Evolutionary conservation across 2,113 vertebrate species (phyloP).

Genomic region (Malurus elegans): DNA sequence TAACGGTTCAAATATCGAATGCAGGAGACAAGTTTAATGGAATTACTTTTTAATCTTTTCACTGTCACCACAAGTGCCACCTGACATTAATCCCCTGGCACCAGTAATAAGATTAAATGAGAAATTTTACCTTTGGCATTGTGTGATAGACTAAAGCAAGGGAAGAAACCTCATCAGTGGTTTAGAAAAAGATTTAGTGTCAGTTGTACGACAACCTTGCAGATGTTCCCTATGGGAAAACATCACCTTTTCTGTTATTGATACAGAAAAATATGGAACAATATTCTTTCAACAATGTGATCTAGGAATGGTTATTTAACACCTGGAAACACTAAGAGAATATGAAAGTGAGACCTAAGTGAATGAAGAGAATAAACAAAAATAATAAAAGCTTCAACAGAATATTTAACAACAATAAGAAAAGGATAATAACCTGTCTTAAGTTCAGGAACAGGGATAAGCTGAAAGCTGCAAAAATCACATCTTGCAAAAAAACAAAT

Average conservation of each 20-base stretch:
- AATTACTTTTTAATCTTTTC: conserved; percentile 57
- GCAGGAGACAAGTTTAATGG: conserved; percentile 43
- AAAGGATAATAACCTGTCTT: neutral
- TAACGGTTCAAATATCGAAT: conserved; percentile 42
- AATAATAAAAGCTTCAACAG: neutral
- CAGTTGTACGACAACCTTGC: neutral
- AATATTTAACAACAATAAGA: neutral
- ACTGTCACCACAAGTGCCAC: conserved; percentile 41
- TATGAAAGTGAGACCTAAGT: neutral
- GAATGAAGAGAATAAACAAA: neutral
- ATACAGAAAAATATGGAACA: neutral
- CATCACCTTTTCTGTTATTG: neutral
- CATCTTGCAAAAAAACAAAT: neutral
- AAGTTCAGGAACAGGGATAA: neutral
- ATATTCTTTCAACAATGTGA: neutral
- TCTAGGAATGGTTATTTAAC: neutral
- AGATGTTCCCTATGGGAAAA: neutral
- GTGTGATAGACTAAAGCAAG: neutral
- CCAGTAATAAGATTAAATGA: conserved; percentile 45
- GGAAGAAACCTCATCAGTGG: neutral
- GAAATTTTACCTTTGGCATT: conserved; percentile 31
- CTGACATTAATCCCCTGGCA: conserved; percentile 51
- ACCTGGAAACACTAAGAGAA: neutral
- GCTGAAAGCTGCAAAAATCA: neutral
- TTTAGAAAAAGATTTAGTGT: conserved; percentile 1